Base-by-base conservation (phyloP, 2,888 invertebrate genomes). In the Temnothorax unifasciatus region DNA sequence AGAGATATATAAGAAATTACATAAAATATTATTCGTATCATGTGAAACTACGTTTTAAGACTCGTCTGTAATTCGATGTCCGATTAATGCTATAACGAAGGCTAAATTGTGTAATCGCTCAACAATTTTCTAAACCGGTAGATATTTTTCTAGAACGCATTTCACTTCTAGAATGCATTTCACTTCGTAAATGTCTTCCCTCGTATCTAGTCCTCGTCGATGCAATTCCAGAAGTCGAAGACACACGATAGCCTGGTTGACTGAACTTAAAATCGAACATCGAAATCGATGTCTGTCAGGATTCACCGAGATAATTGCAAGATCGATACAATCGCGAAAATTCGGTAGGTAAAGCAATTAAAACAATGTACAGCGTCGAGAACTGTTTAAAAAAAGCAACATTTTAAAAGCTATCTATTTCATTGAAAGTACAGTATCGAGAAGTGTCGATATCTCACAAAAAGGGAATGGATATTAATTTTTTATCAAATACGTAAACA, bases 181-280 rank as follows among this genome's bases (percentile, higher is more conserved):
- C 69, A 59, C 38, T 69, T 68, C 2, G 18, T 63, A 84, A 38
- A 61, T 44, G 83, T 84, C 89, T 89, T 89, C 85, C 89, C 89
- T 64, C 29, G 74, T 82, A 83, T 85, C 82, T 83, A 84, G 75
- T 66, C 86, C 59, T 83, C 59, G 66, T 68, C 44, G 83, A 77
- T 85, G 52, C 74, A 79, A 84, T 81, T 85, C 18, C 74, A 81
- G 50, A 38, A 84, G 83, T 87, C 13, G 52, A 47, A 73, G 61
- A 25, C 13, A 47, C 18, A 34, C 25, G n/a, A 25, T 13, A 74
- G 29, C 29, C 44, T 59, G 41, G 25, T n/a, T 47, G 44, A 57
- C 34, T 44, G 38, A 44, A 81, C 41, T 66, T 44, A 50, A 25
- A 47, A 64, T 85, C 84, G 84, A 73, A 71, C 77, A 75, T 84